Conservation (phyloP, 1,140 invertebrate species). For the Meloidogyne hapla region DNA sequence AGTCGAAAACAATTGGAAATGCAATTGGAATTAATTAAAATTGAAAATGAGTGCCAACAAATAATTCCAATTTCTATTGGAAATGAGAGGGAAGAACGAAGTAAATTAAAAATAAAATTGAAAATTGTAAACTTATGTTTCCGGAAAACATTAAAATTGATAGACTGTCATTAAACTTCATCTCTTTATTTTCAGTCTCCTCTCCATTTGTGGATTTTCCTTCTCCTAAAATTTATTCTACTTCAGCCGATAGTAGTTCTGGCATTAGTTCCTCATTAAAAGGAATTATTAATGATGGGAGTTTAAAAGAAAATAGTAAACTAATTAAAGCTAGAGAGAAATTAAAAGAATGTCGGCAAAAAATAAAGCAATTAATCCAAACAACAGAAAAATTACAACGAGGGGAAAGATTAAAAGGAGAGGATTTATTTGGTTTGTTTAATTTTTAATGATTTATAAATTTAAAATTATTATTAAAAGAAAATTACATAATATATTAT, state of each 20-base stretch:
- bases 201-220: conserved; percentile 11
- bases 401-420: conserved; percentile 17
- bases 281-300: conserved; percentile 2
- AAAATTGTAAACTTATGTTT: no score
- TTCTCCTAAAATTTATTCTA: conserved; percentile 14
- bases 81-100: not conserved
- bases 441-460: not conserved
- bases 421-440: conserved; percentile 13
- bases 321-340: not conserved
- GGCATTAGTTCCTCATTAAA: conserved; percentile 13
- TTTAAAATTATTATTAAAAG: not conserved
- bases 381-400: conserved; percentile 11
- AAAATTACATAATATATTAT: no score
- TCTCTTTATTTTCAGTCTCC: not conserved
- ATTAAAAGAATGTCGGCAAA: conserved; percentile 2
- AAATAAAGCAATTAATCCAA: conserved; percentile 10
- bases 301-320: not conserved
- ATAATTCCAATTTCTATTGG: not conserved
- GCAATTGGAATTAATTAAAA: not conserved
- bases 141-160: no score
- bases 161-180: not conserved
- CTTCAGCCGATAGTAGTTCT: conserved; percentile 18
- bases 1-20: conserved; percentile 2
- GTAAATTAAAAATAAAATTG: not conserved
- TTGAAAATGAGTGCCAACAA: not conserved